A percentile compares a stretch with the other conserved stretches of the same genome.
phyloP scores from a whole-genome alignment of 2,888 invertebrate species.

The Liodrosophila aerea region DNA sequence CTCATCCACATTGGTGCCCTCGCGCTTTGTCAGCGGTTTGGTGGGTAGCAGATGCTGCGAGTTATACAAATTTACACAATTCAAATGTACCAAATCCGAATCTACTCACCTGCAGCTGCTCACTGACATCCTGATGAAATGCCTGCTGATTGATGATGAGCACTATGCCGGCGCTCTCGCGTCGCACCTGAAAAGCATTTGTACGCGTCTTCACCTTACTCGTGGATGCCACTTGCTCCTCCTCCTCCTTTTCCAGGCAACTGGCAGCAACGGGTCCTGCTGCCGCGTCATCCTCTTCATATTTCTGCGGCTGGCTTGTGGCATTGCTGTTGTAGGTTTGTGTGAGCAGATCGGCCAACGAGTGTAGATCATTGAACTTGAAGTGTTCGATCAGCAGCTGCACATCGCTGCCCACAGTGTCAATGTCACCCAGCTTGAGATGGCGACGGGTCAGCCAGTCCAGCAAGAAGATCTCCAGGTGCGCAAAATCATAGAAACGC shows the following conservation, averaged over 20 bases:
- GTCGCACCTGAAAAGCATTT: constrained; percentile 59
- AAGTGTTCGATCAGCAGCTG: constrained; percentile 73
- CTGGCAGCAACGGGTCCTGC: not conserved
- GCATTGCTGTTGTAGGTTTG: constrained; percentile 62
- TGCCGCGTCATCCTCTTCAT: constrained; percentile 5
- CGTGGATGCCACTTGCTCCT: not conserved
- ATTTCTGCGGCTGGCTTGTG: not conserved
- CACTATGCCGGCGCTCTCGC: constrained; percentile 71
- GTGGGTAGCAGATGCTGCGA: constrained; percentile 64
- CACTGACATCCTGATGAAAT: constrained; percentile 67
- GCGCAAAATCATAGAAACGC: constrained; percentile 70
- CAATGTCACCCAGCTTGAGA: constrained; percentile 65
- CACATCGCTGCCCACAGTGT: constrained; percentile 65
- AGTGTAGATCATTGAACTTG: constrained; percentile 70
- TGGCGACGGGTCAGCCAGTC: constrained; percentile 76
- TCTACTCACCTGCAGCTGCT: constrained; percentile 62
- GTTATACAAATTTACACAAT: not conserved
- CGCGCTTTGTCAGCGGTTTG: constrained; percentile 49
- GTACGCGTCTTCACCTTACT: too few relatives aligned
- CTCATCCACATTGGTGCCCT: constrained; percentile 79
- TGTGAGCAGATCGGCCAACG: constrained; percentile 59
- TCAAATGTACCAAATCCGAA: too few relatives aligned
- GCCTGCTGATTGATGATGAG: constrained; percentile 80
- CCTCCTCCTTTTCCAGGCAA: not conserved
- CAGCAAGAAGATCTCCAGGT: constrained; percentile 79